phyloP scores from a whole-genome alignment of 2,113 vertebrate genomes.

The Nesospiza acunhae region DNA sequence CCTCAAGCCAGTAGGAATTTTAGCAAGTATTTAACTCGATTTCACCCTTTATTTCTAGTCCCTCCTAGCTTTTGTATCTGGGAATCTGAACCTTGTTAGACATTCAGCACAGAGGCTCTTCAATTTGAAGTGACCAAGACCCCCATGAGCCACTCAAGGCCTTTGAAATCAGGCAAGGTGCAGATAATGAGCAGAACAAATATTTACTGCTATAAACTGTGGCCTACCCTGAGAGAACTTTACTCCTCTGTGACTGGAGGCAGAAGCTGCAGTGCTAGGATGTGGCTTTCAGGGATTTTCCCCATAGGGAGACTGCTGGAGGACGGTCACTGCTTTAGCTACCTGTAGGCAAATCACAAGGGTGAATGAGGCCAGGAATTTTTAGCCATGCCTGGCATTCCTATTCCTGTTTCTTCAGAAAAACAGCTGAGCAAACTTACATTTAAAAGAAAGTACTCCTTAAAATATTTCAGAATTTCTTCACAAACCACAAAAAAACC shows the following conservation, averaged over 20 bases:
- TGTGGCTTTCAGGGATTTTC: neutral
- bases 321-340: neutral
- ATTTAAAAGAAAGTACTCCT: neutral
- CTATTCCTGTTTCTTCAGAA: neutral
- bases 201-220: neutral
- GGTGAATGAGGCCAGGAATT: neutral
- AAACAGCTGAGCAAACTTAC: neutral
- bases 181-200: neutral
- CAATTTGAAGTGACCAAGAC: neutral
- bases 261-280: neutral
- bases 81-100: neutral
- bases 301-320: neutral
- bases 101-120: neutral
- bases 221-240: neutral
- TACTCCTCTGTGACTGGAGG: neutral
- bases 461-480: neutral
- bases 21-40: neutral
- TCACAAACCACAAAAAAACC: neutral
- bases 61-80: neutral
- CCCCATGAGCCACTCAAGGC: fast-evolving
- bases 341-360: neutral
- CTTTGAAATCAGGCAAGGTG: neutral
- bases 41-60: neutral
- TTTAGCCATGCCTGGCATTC: neutral
- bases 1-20: neutral